These are phyloP conservation scores for Ennomos fuscantarius DNA, from an alignment of 2,888 invertebrate species.

Conservation along the genomic window DNA sequence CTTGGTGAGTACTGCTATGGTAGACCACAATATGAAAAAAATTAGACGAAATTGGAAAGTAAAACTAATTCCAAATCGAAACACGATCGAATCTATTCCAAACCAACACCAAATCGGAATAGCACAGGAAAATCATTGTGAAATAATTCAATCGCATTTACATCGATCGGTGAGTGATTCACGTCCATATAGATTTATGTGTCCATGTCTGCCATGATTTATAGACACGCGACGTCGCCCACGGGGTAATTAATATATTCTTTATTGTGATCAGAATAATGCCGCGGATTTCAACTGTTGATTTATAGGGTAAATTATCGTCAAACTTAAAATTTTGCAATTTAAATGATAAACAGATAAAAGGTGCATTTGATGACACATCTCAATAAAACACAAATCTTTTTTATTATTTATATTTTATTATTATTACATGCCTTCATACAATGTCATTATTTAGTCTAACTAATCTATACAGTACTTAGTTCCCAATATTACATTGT, in stretches of 20 bases:
- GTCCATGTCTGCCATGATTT: constrained; percentile 63
- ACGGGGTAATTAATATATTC: constrained; percentile 32
- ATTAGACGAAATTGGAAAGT: no score
- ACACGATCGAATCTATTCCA: not conserved
- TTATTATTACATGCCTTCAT: no score
- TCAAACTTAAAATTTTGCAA: constrained; percentile 13
- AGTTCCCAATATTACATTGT: no score
- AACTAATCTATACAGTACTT: no score
- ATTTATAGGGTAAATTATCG: constrained; percentile 37
- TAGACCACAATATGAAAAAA: no score
- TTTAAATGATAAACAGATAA: no score
- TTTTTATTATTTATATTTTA: no score
- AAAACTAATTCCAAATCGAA: not conserved
- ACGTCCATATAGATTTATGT: constrained; percentile 68
- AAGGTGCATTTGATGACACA: no score
- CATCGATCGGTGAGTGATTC: constrained; percentile 61
- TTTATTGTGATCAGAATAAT: constrained; percentile 37
- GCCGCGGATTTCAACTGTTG: constrained; percentile 30
- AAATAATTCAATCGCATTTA: constrained; percentile 39
- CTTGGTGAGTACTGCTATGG: no score
- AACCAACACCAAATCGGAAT: constrained; percentile 22
- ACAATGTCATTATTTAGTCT: no score
- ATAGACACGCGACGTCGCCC: constrained; percentile 54
- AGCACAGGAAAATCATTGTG: constrained; percentile 22
- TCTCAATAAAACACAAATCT: no score